Percentiles rank a stretch among this genome's conserved stretches.
Conservation (phyloP, 1,140 invertebrate genomes). For the Achatina immaculata region DNA sequence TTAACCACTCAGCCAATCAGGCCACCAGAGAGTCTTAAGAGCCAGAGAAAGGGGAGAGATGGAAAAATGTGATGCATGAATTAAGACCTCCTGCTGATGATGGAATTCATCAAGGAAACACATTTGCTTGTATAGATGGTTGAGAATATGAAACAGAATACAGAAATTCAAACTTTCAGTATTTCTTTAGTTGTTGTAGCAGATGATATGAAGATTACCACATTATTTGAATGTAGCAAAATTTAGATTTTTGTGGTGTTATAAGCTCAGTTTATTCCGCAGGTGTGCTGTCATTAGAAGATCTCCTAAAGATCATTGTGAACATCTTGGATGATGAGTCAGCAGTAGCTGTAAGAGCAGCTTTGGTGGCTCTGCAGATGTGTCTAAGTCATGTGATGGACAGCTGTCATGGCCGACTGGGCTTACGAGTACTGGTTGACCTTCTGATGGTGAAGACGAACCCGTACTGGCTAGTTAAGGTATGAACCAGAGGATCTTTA, state of each 20-base stretch:
- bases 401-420: constrained; percentile 66
- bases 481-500: too few species aligned
- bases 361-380: constrained; percentile 65
- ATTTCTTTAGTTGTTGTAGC: too few species aligned
- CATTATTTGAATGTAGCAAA: neutral
- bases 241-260: neutral
- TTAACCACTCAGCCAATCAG: too few species aligned
- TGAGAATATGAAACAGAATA: too few species aligned
- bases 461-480: constrained; percentile 89
- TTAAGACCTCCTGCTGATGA: too few species aligned
- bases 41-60: too few species aligned
- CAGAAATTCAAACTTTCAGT: too few species aligned
- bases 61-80: too few species aligned
- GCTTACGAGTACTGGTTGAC: constrained; percentile 75
- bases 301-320: constrained; percentile 61
- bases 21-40: too few species aligned
- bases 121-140: too few species aligned
- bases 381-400: constrained; percentile 77
- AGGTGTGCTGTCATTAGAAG: constrained; percentile 50
- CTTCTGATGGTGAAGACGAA: constrained; percentile 79
- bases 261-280: constrained; percentile 24
- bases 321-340: constrained; percentile 67
- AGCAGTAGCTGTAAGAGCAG: constrained; percentile 68
- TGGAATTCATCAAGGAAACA: too few species aligned
- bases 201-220: too few species aligned